Percentiles rank a stretch among this genome's conserved stretches.
Conservation (phyloP, 2,113 vertebrate species). For the Thryonomys swinderianus region DNA sequence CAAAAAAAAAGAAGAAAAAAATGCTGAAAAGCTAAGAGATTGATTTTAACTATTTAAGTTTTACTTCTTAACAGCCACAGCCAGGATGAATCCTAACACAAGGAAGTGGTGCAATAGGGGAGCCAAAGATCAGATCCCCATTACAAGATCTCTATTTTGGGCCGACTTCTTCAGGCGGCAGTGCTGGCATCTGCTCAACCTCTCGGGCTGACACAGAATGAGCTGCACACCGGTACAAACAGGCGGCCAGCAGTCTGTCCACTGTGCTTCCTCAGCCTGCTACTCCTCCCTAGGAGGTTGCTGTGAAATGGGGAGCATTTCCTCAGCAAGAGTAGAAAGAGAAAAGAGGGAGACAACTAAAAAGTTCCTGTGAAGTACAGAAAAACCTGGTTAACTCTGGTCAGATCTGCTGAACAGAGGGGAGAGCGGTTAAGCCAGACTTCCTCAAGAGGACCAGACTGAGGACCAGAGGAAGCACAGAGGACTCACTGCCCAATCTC, state of each 20-base stretch:
- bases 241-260: not conserved
- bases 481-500: not conserved
- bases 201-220: not conserved
- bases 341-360: not conserved
- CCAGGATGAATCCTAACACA: too few species aligned
- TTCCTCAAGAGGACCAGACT: not conserved
- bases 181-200: not conserved
- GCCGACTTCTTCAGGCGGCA: not conserved
- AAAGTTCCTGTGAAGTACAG: not conserved
- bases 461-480: accelerated
- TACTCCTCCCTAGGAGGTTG: not conserved
- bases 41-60: not conserved
- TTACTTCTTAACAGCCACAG: too few species aligned
- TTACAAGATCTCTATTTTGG: not conserved
- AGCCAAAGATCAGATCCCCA: not conserved
- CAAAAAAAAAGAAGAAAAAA: too few species aligned
- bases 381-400: not conserved
- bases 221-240: not conserved
- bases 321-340: conserved; percentile 9
- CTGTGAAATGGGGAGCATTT: not conserved
- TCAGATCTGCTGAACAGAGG: not conserved
- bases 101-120: too few species aligned
- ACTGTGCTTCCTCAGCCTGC: not conserved
- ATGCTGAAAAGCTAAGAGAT: not conserved
- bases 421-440: not conserved